Base-by-base conservation (phyloP, 2,888 invertebrate species). In the Lasioglossum malachurum region DNA sequence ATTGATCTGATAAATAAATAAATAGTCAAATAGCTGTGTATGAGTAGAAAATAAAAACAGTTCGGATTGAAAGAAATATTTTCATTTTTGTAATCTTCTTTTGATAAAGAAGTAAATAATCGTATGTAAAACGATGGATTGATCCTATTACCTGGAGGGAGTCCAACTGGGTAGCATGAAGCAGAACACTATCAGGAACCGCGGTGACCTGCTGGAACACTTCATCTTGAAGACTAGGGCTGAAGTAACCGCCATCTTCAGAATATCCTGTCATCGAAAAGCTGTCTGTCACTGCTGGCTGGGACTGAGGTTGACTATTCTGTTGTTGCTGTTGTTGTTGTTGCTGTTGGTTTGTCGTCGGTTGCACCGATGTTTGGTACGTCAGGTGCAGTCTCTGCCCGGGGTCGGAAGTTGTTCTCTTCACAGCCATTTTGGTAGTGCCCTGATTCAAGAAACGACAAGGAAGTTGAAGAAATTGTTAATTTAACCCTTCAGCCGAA, bases 351-450 rank as follows among this genome's bases (percentile, higher is more conserved):
- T 86, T 89, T 69, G 84, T 87, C 23, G 91, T 79, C 27, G 92
- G 89, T 75, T 91, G 90, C 27, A 91, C 90, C 4, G 93, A 88
- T 38, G 96, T 89, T 93, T 96, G 92, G 94, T 96, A 92, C 92
- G 94, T 93, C 77, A 95, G 78, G 74, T 94, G 97, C 78, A 97
- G 94, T 92, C 97, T 96, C 84, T 97, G 97, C 0, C 97, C 97
- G 0, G 97, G 97, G 94, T 98, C 97, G 35, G 97, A 97, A 83
- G 97, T 96, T 76, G 97, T 96, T 91, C 97, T 96, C 95, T 98
- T 98, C 31, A 98, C 98, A 64, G 97, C 97, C 95, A 96, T 94
- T 91, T 95, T 95, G 8, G 95, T 86, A 8, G 87, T 88, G 7
- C 87, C 87, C 87, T 88, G 16, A 31, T 69, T 35, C 10, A 7